Conservation (phyloP, 2,888 invertebrate genomes). For the Argynnis bischoffii region DNA sequence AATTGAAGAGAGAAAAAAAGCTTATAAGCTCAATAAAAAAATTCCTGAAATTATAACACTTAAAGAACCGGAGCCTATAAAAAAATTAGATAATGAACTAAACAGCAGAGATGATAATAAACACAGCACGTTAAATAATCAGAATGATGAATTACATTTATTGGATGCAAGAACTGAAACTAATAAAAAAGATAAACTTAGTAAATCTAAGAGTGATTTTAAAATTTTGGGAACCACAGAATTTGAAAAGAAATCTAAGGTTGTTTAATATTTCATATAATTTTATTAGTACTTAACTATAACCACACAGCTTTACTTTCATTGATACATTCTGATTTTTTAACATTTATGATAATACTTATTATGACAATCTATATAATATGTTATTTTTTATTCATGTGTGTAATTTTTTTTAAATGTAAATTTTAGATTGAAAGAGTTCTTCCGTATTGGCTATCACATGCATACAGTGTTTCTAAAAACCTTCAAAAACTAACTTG, state of each 20-base stretch:
- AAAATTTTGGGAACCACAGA: conserved; percentile 86
- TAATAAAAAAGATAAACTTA: conserved; percentile 24
- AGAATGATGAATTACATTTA: conserved; percentile 21
- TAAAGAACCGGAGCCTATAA: conserved; percentile 28
- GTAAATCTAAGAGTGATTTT: conserved; percentile 67
- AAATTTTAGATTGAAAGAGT: conserved; percentile 86
- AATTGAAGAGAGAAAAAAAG: conserved; percentile 81
- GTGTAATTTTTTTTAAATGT: conserved; percentile 8
- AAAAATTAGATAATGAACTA: conserved; percentile 1
- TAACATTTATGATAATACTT: background rate
- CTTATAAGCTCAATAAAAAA: conserved; percentile 38
- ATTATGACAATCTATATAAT: background rate
- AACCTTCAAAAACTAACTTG: conserved; percentile 83
- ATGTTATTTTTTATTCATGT: background rate
- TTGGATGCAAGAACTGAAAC: conserved; percentile 3
- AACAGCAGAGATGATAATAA: conserved; percentile 18
- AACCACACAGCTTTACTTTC: no score
- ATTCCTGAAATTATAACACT: conserved; percentile 36
- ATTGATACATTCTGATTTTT: background rate
- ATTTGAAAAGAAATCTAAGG: conserved; percentile 81
- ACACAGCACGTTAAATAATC: conserved; percentile 7
- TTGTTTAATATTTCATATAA: conserved; percentile 39
- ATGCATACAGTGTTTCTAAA: conserved; percentile 90
- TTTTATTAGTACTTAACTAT: no score
- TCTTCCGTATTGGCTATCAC: conserved; percentile 93